phyloP scores from a whole-genome alignment of 2,888 invertebrate species.

The Pammene fasciana region DNA sequence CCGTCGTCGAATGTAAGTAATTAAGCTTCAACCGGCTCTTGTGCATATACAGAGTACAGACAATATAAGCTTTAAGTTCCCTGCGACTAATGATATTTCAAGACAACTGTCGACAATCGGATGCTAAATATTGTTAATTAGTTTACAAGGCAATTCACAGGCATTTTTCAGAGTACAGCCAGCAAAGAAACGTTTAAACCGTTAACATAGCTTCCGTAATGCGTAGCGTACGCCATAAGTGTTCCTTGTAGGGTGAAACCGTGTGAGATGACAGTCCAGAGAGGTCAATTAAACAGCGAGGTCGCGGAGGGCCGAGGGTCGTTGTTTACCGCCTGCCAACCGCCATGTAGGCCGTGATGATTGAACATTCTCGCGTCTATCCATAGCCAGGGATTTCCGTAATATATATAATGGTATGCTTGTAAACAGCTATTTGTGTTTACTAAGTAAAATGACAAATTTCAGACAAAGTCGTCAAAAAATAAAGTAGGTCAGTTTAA shows the following conservation, averaged over 20 bases:
- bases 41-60: background rate
- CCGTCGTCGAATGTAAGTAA: constrained; percentile 28
- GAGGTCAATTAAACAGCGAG: constrained; percentile 70
- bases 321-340: constrained; percentile 49
- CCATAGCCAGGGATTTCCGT: background rate
- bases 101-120: background rate
- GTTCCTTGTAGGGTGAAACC: constrained; percentile 7
- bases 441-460: too few relatives aligned
- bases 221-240: background rate
- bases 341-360: constrained; percentile 50
- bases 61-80: background rate
- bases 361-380: constrained; percentile 45
- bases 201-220: background rate
- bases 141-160: background rate
- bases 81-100: background rate
- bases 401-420: too few relatives aligned
- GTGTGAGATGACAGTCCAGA: constrained; percentile 43
- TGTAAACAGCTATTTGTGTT: too few relatives aligned
- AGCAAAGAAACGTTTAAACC: too few relatives aligned
- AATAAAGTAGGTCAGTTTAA: too few relatives aligned
- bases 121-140: background rate
- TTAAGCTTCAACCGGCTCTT: constrained; percentile 21
- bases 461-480: too few relatives aligned
- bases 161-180: too few relatives aligned
- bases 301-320: constrained; percentile 55